Evolutionary conservation across 1,140 invertebrate species (phyloP), one percentile per base, ranked within the genome.

Genomic region (Drosophila santomea): DNA sequence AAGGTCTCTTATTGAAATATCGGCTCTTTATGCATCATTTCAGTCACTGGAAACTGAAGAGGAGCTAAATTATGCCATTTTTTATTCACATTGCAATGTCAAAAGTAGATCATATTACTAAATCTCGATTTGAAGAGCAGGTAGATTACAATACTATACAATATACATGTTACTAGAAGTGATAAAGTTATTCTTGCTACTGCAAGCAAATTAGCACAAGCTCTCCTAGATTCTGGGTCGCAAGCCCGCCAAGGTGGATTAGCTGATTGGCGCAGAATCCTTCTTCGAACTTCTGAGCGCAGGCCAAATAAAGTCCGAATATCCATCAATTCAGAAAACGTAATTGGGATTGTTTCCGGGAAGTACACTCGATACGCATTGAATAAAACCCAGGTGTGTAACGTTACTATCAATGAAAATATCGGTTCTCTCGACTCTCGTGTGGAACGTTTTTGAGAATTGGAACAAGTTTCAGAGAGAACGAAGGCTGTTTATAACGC

Each of bases 371-470:
- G 59, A 17, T 8, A 17, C 6, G 15, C 7, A 17, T 43, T 15
- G n/a, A 43, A 43, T 43, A 43, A n/a, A 10, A n/a, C 41, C 17
- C 41, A 43, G 15, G 17, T 20, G 10, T 44, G 17, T 5, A 20
- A n/a, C 43, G 8, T 45, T 20, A 12, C 10, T 15, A 15, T 10
- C 0, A 17, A 17, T 14, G 35, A 44, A 38, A 38, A 58, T 47
- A 36, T 57, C 0, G 14, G 32, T 57, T 50, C 17, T 48, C 28
- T 62, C 17, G 36, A 67, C 28, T 28, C 35, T 36, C 25, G 51
- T 1, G 28, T 51, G 12, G 14, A 58, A n/a, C 11, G 38, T 7
- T 62, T 68, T 62, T 68, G 15, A 25, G 45, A 61, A 23, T 32
- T 41, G 25, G 25, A 20, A 20, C 20, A 61, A 8, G 11, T 67